Percentiles rank a stretch among this genome's conserved stretches.
These are phyloP conservation scores for Luperina nickerlii DNA, from an alignment of 2,888 invertebrate species.

Conservation along the genomic window DNA sequence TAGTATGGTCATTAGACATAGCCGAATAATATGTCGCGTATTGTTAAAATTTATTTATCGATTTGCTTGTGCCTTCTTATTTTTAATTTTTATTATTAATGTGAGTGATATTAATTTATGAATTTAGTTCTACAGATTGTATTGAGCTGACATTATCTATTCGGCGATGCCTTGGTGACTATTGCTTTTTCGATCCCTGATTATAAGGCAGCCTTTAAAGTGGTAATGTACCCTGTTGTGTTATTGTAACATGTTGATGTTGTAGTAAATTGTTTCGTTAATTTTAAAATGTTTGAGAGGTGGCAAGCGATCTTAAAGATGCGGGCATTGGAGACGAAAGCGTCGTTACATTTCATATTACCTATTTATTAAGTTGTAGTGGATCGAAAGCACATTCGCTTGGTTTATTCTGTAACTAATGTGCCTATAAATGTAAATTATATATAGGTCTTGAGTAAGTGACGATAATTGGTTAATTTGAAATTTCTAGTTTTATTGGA, in stretches of 20 bases:
- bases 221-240: constrained; percentile 79
- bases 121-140: constrained; percentile 85
- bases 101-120: constrained; percentile 89
- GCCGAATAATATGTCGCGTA: constrained; percentile 85
- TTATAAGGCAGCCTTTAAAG: constrained; percentile 79
- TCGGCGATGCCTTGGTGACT: constrained; percentile 85
- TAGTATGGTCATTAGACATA: constrained; percentile 85
- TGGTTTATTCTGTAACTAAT: constrained; percentile 89
- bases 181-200: constrained; percentile 86
- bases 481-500: constrained; percentile 81
- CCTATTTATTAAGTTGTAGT: constrained; percentile 86
- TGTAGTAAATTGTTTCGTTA: constrained; percentile 83
- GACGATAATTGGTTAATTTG: constrained; percentile 84
- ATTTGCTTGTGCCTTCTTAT: constrained; percentile 89
- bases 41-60: constrained; percentile 87
- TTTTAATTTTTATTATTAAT: constrained; percentile 86
- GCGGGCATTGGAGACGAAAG: constrained; percentile 86
- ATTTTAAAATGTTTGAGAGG: constrained; percentile 78
- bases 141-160: constrained; percentile 79
- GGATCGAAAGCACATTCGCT: constrained; percentile 88
- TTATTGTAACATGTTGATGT: constrained; percentile 82
- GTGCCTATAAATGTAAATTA: constrained; percentile 90
- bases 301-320: constrained; percentile 85
- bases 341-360: constrained; percentile 81
- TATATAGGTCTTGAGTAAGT: constrained; percentile 87